These are phyloP conservation scores for Notolabrus celidotus DNA, from an alignment of 2,797 vertebrate species.

Conservation along the genomic window DNA sequence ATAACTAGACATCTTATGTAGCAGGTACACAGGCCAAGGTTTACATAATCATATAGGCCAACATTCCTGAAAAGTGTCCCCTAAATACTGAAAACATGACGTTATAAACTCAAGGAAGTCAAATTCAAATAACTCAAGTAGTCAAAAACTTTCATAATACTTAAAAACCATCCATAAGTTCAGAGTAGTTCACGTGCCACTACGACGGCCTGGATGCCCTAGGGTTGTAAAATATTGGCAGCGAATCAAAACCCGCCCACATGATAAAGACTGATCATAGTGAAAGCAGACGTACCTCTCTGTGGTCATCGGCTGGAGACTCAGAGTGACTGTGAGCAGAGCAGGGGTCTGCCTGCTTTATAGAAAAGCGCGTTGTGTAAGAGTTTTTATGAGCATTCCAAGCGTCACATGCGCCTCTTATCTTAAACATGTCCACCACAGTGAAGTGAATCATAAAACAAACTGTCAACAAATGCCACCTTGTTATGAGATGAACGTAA, in stretches of 20 bases:
- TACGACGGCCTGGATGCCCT: background rate
- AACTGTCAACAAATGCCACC: background rate
- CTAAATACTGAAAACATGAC: too few relatives aligned
- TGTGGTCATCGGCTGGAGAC: background rate
- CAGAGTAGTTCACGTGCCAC: background rate
- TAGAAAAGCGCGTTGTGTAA: conserved; percentile 56
- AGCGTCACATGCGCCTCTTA: conserved; percentile 47
- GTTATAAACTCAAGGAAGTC: background rate
- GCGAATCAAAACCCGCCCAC: background rate
- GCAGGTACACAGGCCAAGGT: background rate
- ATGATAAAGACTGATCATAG: background rate
- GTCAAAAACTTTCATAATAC: background rate
- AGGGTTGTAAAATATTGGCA: conserved; percentile 1
- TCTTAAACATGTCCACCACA: conserved; percentile 39
- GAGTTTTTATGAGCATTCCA: conserved; percentile 27
- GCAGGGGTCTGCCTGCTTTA: conserved; percentile 7
- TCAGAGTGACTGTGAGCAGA: conserved; percentile 1
- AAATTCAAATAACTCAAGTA: background rate
- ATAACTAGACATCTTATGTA: background rate
- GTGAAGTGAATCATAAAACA: conserved; percentile 17
- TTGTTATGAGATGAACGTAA: background rate
- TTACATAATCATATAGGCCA: background rate
- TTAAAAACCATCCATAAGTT: too few relatives aligned
- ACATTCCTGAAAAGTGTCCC: background rate
- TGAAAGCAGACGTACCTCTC: conserved; percentile 39